Evolutionary conservation across 2,113 vertebrate species (phyloP).

Genomic region (Pavo muticus): DNA sequence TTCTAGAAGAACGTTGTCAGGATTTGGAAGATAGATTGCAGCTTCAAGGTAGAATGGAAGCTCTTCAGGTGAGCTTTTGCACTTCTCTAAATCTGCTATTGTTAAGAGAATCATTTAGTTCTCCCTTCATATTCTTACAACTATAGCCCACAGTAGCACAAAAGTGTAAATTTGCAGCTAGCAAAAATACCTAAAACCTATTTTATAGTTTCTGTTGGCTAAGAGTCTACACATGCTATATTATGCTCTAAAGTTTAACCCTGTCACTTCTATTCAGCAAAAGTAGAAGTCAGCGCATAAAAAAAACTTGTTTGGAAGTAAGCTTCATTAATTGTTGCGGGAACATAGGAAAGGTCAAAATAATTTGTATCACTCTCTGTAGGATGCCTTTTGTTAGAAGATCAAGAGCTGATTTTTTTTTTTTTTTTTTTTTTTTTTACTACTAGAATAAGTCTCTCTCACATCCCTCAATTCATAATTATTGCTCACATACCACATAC

Average conservation of each 20-base stretch:
- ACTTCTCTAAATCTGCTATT: neutral
- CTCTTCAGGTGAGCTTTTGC: constrained; percentile 83
- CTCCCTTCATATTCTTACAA: neutral
- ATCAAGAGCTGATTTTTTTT: neutral
- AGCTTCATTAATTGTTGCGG: neutral
- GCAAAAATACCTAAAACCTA: neutral
- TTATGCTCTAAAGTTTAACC: neutral
- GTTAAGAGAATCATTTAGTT: neutral
- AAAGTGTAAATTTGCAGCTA: neutral
- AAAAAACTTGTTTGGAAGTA: neutral
- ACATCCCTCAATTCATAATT: neutral
- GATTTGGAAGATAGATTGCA: constrained; percentile 89
- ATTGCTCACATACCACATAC: neutral
- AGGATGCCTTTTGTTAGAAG: neutral
- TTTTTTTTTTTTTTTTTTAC: neutral
- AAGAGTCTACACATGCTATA: rapidly evolving
- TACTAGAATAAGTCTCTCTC: neutral
- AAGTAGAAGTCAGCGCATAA: neutral
- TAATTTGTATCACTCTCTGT: neutral
- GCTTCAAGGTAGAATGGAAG: constrained; percentile 87
- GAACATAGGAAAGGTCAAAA: neutral
- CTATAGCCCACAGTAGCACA: neutral
- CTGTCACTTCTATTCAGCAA: neutral
- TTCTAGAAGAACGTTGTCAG: constrained; percentile 88
- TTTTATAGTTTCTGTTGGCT: neutral